phyloP scores from a whole-genome alignment of 1,140 invertebrate species.

The Telenomus remus region DNA sequence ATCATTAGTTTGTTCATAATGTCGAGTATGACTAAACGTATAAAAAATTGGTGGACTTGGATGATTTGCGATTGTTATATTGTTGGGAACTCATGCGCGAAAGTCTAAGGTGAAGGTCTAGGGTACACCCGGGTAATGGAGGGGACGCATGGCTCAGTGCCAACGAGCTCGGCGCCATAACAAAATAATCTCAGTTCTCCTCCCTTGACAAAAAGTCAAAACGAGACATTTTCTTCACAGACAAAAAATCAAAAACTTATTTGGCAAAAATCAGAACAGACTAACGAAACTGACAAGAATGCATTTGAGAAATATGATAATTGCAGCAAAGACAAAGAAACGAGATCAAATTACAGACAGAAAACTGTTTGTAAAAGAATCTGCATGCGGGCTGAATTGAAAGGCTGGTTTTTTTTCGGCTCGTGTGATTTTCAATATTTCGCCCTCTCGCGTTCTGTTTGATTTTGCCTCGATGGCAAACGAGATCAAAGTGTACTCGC shows the following conservation, averaged over 20 bases:
- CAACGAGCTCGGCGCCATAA: conserved; percentile 48
- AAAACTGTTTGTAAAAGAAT: conserved; percentile 45
- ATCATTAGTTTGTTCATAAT: too few species aligned
- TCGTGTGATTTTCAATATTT: conserved; percentile 21
- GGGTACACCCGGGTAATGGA: conserved; percentile 24
- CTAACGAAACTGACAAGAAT: too few species aligned
- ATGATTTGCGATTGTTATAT: too few species aligned
- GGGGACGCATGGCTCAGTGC: conserved; percentile 47
- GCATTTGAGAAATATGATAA: too few species aligned
- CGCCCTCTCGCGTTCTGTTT: neutral
- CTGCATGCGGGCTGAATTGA: conserved; percentile 40
- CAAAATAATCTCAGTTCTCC: conserved; percentile 36
- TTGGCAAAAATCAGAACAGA: too few species aligned
- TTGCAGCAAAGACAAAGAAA: conserved; percentile 13
- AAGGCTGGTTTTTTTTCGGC: conserved; percentile 6
- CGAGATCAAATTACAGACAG: conserved; percentile 33
- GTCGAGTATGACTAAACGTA: too few species aligned
- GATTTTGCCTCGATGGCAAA: conserved; percentile 27
- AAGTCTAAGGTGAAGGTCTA: conserved; percentile 44
- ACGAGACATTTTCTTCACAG: too few species aligned
- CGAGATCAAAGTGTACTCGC: conserved; percentile 24
- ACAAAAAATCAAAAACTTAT: too few species aligned
- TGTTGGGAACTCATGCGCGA: too few species aligned
- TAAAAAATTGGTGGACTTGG: too few species aligned
- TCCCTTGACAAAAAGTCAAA: conserved; percentile 13